phyloP scores from a whole-genome alignment of 2,888 invertebrate species.

The Pachydiplax longipennis region DNA sequence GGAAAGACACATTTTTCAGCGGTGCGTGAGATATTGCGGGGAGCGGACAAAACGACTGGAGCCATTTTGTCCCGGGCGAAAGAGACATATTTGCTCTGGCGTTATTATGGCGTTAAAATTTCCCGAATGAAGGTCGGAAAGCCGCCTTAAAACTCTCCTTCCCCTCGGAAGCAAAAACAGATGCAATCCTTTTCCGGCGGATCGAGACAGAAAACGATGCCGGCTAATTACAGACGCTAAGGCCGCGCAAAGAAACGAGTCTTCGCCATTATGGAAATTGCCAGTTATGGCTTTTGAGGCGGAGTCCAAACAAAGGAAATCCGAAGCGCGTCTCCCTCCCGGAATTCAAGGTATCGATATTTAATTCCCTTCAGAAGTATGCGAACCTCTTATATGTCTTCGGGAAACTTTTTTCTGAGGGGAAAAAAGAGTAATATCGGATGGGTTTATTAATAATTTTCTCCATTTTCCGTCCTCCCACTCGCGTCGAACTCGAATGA shows the following conservation, averaged over 20 bases:
- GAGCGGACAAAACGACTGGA: background rate
- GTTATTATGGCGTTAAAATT: background rate
- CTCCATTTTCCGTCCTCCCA: background rate
- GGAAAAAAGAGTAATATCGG: background rate
- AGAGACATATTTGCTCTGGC: background rate
- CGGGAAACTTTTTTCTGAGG: background rate
- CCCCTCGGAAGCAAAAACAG: no score
- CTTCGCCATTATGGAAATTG: no score
- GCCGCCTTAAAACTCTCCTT: background rate
- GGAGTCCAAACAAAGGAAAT: no score
- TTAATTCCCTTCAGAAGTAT: no score
- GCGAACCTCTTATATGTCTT: no score
- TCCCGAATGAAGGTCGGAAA: background rate
- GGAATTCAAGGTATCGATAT: no score
- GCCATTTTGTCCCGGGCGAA: background rate
- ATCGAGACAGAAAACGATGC: no score
- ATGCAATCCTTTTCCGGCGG: no score
- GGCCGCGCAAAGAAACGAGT: no score
- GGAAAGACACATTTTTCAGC: background rate
- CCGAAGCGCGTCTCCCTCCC: no score
- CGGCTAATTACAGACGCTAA: no score
- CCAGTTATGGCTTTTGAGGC: no score
- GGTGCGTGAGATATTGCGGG: background rate
- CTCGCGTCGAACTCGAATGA: background rate
- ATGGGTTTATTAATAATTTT: background rate